Percentiles rank a stretch among this genome's conserved stretches.
Conservation (phyloP, 2,888 invertebrate species). For the Archips crataeganus region DNA sequence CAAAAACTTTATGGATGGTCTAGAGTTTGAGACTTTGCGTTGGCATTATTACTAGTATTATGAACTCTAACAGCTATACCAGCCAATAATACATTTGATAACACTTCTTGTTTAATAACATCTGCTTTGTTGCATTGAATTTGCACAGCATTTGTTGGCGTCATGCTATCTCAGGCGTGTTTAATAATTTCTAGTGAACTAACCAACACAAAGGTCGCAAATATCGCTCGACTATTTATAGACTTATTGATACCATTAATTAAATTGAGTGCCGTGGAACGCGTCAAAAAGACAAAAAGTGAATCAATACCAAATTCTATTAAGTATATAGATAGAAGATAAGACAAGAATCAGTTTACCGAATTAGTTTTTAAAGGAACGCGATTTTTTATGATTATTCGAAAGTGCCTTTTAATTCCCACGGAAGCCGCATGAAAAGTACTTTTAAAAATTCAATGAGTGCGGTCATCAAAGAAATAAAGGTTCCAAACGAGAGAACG, state of each 20-base stretch:
- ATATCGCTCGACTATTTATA: conserved; percentile 33
- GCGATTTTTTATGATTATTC: neutral
- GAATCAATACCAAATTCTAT: neutral
- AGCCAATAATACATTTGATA: neutral
- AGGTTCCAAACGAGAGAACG: neutral
- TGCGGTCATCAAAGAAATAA: neutral
- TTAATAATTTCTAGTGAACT: conserved; percentile 22
- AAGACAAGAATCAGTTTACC: neutral
- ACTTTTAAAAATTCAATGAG: neutral
- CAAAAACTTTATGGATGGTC: no score
- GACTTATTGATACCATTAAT: conserved; percentile 28
- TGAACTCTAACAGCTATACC: neutral
- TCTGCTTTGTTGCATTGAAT: conserved; percentile 3
- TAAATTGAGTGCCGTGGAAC: conserved; percentile 11
- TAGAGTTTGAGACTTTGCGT: neutral
- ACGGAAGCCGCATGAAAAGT: neutral
- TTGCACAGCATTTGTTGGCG: conserved; percentile 6
- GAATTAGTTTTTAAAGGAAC: neutral
- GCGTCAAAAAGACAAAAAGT: neutral
- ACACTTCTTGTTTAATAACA: neutral
- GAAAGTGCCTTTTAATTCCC: neutral
- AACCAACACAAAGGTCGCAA: conserved; percentile 31
- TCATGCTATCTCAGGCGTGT: conserved; percentile 7
- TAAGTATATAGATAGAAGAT: no score
- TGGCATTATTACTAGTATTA: neutral